Evolutionary conservation across 2,113 vertebrate species (phyloP).

Genomic region (Oreamnos americanus): DNA sequence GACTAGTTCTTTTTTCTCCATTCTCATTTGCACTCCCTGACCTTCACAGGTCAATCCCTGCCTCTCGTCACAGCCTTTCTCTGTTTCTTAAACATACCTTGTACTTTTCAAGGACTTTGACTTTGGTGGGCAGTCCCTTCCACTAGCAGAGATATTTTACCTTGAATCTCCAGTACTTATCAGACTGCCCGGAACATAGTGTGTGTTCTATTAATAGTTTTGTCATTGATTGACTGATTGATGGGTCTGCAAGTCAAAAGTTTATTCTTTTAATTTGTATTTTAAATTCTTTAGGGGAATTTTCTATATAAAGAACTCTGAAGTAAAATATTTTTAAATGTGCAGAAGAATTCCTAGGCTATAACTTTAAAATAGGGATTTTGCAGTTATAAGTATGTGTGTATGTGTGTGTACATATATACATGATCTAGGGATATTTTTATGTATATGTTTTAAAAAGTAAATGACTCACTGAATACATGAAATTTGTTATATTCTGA

Average conservation of each 20-base stretch:
- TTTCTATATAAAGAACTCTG: background rate
- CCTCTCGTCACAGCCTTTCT: background rate
- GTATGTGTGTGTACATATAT: background rate
- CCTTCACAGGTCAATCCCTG: background rate
- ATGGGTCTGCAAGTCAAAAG: background rate
- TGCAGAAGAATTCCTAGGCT: background rate
- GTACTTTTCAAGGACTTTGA: background rate
- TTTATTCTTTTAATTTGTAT: constrained; percentile 12
- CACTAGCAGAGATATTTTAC: background rate
- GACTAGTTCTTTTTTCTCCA: background rate
- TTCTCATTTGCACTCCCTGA: background rate
- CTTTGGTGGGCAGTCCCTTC: background rate
- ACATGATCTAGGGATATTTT: background rate
- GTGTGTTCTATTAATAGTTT: background rate
- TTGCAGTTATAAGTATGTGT: background rate
- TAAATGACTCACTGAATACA: background rate
- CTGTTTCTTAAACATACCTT: background rate
- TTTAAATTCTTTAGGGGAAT: background rate
- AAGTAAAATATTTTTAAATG: constrained; percentile 9
- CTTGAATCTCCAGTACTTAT: background rate
- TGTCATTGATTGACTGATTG: background rate
- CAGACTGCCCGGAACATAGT: background rate
- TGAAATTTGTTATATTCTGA: background rate
- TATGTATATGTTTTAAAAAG: background rate
- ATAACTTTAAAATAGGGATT: background rate